These are phyloP conservation scores for Pyrrhosoma nymphula DNA, from an alignment of 2,888 invertebrate genomes.

Conservation along the genomic window DNA sequence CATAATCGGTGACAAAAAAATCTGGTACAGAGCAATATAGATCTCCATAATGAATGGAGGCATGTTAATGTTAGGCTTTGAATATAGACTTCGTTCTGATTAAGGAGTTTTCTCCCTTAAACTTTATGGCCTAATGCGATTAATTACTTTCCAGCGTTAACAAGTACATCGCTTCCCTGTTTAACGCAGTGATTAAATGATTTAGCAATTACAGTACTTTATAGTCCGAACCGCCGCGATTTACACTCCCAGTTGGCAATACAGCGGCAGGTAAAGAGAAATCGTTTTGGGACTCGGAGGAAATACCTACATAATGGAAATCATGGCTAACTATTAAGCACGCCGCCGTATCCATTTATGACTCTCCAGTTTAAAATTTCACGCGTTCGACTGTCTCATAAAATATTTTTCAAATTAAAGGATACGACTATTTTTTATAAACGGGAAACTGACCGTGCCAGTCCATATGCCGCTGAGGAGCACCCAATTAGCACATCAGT, in stretches of 20 bases:
- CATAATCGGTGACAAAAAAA: no score
- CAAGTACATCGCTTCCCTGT: background rate
- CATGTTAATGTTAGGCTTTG: no score
- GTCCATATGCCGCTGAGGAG: background rate
- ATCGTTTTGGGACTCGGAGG: background rate
- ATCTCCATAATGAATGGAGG: no score
- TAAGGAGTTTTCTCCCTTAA: background rate
- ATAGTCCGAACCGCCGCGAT: background rate
- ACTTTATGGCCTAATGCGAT: no score
- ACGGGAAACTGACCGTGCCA: background rate
- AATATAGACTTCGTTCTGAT: background rate
- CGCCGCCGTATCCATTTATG: background rate
- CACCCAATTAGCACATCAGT: background rate
- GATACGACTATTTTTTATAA: background rate
- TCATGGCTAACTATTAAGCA: background rate
- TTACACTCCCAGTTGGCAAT: background rate
- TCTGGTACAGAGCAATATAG: no score
- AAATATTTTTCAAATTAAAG: background rate
- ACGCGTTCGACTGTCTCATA: background rate
- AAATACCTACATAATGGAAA: background rate
- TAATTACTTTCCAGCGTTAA: background rate
- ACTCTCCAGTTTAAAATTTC: background rate
- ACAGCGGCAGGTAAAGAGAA: background rate
- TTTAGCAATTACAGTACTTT: background rate
- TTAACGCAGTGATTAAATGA: background rate